Evolutionary conservation across 2,797 vertebrate species (phyloP), one percentile per base, ranked within the genome.

Genomic region (Thunnus albacares): DNA sequence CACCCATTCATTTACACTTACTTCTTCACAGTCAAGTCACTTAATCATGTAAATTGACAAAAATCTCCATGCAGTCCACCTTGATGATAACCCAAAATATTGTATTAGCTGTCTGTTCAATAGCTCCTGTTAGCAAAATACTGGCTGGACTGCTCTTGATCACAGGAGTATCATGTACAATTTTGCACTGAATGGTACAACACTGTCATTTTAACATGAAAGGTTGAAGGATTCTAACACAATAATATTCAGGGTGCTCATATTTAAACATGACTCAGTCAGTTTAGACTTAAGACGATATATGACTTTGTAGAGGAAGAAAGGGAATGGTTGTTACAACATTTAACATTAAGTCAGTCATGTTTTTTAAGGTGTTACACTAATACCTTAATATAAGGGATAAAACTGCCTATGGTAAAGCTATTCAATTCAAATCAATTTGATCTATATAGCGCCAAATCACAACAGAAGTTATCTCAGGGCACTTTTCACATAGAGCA

Each of bases 11-110:
- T 26, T 61, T 62, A 61, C n/a, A 61, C 8, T 38, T 45, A 82
- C 24, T 65, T 58, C 28, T 49, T 45, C 3, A 2, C n/a, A 18
- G 35, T 5, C 28, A 4, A 55, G 30, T 72, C 24, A 52, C 38
- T 38, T 18, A n/a, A 18, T 56, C 11, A 53, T 58, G 3, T 35
- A 9, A 5, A 9, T 24, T 10, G 6, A 65, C 24, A 24, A 10
- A 53, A 69, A 68, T 35, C 1, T 67, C 62, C 9, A 35, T 58
- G 5, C 28, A 59, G 13, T 49, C 52, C n/a, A 76, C 14, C 22
- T 60, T 30, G 4, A 22, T 41, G 18, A 66, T 51, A 30, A 64
- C 14, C 22, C 18, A 47, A 22, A 56, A 52, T 4, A 43, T 1
- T 10, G 9, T 28, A 43, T 60, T 52, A 41, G 55, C 24, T 43